Percentiles rank a stretch among this genome's conserved stretches.
Conservation (phyloP, 2,797 vertebrate genomes). For the Parotocinclus haroldoi region DNA sequence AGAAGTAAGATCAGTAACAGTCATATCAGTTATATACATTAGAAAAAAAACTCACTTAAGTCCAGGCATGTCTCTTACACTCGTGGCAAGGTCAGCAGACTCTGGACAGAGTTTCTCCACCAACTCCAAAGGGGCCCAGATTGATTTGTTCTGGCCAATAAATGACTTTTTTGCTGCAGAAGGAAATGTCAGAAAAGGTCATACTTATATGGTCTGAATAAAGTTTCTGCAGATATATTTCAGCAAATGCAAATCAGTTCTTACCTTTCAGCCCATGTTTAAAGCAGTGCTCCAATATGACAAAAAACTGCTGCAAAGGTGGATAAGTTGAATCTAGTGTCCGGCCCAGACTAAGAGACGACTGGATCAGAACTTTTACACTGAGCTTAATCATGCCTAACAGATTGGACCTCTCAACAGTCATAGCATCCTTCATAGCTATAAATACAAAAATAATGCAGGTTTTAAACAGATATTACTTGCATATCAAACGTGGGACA, state of each 20-base stretch:
- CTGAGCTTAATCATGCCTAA: conserved; percentile 98
- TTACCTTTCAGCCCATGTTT: conserved; percentile 96
- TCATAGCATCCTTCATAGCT: conserved; percentile 74
- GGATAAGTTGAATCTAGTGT: conserved; percentile 91
- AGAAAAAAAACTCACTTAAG: conserved; percentile 78
- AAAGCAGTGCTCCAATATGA: conserved; percentile 94
- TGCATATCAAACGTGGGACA: too few species aligned
- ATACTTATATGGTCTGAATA: neutral
- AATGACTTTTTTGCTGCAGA: conserved; percentile 89
- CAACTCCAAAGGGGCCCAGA: conserved; percentile 94
- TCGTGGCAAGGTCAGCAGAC: conserved; percentile 88
- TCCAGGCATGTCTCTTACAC: conserved; percentile 92
- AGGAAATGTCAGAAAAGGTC: neutral
- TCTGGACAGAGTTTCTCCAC: conserved; percentile 95
- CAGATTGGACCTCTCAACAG: conserved; percentile 90
- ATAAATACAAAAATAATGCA: conserved; percentile 12
- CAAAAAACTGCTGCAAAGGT: conserved; percentile 94
- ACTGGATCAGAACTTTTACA: conserved; percentile 92
- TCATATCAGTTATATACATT: neutral
- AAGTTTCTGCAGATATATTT: neutral
- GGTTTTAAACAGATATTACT: too few species aligned
- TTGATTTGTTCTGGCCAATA: conserved; percentile 92
- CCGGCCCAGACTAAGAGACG: conserved; percentile 88
- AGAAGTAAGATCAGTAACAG: too few species aligned
- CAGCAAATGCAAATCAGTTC: conserved; percentile 10